Conservation (phyloP, 2,888 invertebrate genomes). For the Blomia tropicalis region DNA sequence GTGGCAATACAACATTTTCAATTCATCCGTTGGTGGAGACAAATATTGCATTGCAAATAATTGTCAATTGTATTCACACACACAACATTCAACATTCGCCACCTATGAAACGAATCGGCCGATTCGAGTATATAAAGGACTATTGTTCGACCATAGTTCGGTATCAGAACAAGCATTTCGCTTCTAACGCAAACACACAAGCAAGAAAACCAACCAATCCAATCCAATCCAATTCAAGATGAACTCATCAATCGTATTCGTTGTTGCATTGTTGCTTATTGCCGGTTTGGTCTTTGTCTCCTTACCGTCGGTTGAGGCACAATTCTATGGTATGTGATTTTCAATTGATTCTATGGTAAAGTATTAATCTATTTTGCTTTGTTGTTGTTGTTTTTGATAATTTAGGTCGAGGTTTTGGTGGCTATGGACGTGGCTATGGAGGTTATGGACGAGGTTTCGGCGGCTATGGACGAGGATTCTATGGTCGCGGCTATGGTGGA, state of each 20-base stretch:
- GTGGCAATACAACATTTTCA: too few relatives aligned
- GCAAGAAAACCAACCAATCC: background rate
- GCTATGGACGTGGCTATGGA: background rate
- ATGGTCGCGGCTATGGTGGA: slow-evolving; percentile 1
- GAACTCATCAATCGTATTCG: background rate
- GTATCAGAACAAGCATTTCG: too few relatives aligned
- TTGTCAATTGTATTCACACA: too few relatives aligned
- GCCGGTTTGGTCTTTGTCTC: background rate
- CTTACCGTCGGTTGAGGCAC: slow-evolving; percentile 2
- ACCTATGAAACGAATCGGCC: too few relatives aligned
- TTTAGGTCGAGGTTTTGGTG: background rate
- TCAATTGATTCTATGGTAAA: background rate
- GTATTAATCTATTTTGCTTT: background rate
- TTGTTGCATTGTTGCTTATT: background rate
- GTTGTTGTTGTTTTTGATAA: background rate
- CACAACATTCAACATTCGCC: too few relatives aligned
- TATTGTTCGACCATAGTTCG: too few relatives aligned
- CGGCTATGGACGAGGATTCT: background rate
- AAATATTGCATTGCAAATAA: too few relatives aligned
- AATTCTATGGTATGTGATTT: background rate
- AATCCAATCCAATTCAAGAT: background rate
- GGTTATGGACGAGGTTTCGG: slow-evolving; percentile 3
- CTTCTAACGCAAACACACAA: background rate
- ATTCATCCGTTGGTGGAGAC: too few relatives aligned
- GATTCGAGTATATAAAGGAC: too few relatives aligned